A percentile compares a stretch with the other conserved stretches of the same genome.
These are phyloP conservation scores for Cyanoramphus novaezelandiae DNA, from an alignment of 2,113 vertebrate species.

Conservation along the genomic window DNA sequence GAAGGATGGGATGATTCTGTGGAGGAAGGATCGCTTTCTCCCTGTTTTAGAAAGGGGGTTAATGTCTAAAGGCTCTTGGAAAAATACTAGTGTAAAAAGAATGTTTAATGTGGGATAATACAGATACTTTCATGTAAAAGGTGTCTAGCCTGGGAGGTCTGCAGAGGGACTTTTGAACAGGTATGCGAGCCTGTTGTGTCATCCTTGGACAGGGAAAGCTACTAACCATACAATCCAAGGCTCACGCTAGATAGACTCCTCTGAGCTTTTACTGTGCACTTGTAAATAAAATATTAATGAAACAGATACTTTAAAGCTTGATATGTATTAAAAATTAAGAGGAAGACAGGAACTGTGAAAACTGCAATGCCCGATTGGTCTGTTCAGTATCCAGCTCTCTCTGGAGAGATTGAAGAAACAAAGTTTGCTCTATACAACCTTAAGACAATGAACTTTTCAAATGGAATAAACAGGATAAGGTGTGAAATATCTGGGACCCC, in stretches of 20 bases:
- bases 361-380: background rate
- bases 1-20: background rate
- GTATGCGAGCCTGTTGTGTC: accelerated
- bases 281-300: constrained; percentile 41
- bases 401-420: background rate
- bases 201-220: background rate
- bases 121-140: background rate
- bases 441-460: background rate
- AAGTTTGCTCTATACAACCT: background rate
- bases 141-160: background rate
- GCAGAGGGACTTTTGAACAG: background rate
- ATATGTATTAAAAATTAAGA: background rate
- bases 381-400: background rate
- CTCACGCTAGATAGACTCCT: background rate
- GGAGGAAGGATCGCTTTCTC: background rate
- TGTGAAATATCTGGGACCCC: background rate
- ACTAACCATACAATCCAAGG: background rate
- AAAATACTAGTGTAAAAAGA: background rate
- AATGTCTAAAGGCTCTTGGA: background rate
- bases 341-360: background rate
- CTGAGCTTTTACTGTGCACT: background rate
- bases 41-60: background rate
- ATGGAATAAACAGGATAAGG: constrained; percentile 4
- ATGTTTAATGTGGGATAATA: background rate
- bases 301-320: background rate